Evolutionary conservation across 2,888 invertebrate species (phyloP).

Genomic region (Automeris io): DNA sequence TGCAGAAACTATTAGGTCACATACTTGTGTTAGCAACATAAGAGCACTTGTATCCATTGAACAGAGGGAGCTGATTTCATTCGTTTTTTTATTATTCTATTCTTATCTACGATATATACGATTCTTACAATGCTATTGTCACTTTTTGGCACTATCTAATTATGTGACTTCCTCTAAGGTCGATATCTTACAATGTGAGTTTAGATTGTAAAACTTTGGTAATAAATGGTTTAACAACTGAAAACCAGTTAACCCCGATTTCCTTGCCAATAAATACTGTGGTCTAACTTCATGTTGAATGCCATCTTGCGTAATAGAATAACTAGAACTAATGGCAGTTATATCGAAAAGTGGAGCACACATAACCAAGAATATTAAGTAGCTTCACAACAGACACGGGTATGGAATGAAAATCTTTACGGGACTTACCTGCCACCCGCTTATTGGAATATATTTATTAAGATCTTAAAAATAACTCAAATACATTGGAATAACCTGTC

Average conservation of each 20-base stretch:
- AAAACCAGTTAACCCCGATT: neutral
- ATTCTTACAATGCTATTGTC: constrained; percentile 2
- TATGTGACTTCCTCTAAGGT: neutral
- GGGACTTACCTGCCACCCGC: constrained; percentile 31
- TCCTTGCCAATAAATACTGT: neutral
- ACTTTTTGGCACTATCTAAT: neutral
- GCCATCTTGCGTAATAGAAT: constrained; percentile 11
- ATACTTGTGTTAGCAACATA: neutral
- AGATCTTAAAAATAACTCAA: too few relatives aligned
- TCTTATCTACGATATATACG: too few relatives aligned
- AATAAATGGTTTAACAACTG: neutral
- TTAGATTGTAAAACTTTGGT: neutral
- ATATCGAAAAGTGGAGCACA: constrained; percentile 41
- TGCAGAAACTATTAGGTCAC: too few relatives aligned
- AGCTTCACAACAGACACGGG: constrained; percentile 30
- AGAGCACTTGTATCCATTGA: neutral
- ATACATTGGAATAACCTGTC: too few relatives aligned
- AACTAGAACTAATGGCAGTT: constrained; percentile 20
- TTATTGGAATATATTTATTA: too few relatives aligned
- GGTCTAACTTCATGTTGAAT: constrained; percentile 4
- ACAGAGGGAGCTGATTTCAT: neutral
- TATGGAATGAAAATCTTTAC: constrained; percentile 36
- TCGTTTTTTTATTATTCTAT: neutral
- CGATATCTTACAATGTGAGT: neutral
- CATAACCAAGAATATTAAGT: constrained; percentile 49